A percentile compares a stretch with the other conserved stretches of the same genome.
Evolutionary conservation across 2,888 invertebrate species (phyloP).

Genomic region (Calliscelio sp.): DNA sequence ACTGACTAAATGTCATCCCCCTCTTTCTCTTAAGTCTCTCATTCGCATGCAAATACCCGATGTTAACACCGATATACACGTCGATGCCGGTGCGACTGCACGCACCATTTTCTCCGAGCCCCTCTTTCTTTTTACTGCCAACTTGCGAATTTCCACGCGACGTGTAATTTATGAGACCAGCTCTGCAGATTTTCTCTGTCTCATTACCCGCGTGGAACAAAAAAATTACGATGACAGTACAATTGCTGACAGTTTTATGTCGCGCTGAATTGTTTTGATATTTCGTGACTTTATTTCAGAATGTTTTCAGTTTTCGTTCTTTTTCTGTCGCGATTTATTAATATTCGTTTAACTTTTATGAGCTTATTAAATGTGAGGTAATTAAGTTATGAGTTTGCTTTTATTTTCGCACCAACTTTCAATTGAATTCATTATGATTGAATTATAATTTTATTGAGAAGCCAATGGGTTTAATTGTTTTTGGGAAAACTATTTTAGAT

Average conservation of each 20-base stretch:
- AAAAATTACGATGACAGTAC: conserved; percentile 14
- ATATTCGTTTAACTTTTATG: too few species aligned
- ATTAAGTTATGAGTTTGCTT: too few species aligned
- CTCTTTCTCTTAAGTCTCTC: conserved; percentile 73
- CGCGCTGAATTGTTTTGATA: conserved; percentile 19
- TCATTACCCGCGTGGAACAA: conserved; percentile 26
- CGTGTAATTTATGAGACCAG: conserved; percentile 21
- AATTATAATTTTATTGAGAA: too few species aligned
- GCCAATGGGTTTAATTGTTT: too few species aligned
- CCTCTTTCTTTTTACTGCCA: conserved; percentile 40
- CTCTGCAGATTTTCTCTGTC: conserved; percentile 43
- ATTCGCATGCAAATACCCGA: conserved; percentile 78
- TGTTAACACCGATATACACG: conserved; percentile 66
- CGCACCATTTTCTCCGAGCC: conserved; percentile 11
- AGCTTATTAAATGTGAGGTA: too few species aligned
- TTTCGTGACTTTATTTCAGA: conserved; percentile 1
- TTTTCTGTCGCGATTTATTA: too few species aligned
- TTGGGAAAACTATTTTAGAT: too few species aligned
- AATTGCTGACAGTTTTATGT: conserved; percentile 32
- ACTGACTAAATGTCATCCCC: conserved; percentile 70
- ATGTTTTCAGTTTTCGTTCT: too few species aligned
- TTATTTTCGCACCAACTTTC: too few species aligned
- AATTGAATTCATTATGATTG: too few species aligned
- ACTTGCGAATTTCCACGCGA: conserved; percentile 48
- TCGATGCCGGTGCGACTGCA: conserved; percentile 45